Percentiles rank a stretch among this genome's conserved stretches.
phyloP scores from a whole-genome alignment of 2,797 vertebrate genomes.

The Nasua narica region DNA sequence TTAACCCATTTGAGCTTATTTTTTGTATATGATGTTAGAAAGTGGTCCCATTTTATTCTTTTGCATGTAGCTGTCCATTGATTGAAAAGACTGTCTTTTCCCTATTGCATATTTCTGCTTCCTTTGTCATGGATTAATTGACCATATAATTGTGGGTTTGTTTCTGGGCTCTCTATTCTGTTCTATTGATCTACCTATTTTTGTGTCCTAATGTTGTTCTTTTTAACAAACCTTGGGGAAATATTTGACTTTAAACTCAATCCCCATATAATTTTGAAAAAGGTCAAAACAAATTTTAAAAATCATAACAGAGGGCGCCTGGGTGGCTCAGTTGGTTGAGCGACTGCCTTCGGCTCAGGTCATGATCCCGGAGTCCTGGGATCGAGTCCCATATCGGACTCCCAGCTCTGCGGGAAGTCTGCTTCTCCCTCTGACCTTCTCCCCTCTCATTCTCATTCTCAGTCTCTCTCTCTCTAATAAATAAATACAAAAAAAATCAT shows the following conservation, averaged over 20 bases:
- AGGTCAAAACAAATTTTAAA: not conserved
- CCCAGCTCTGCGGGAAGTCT: too few species aligned
- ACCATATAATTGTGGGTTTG: not conserved
- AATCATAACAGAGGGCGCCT: not conserved
- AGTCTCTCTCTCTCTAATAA: too few species aligned
- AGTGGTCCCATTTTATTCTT: not conserved
- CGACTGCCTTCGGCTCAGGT: too few species aligned
- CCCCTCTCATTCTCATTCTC: too few species aligned
- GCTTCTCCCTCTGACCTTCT: too few species aligned
- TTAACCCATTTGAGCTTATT: not conserved
- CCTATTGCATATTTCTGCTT: not conserved
- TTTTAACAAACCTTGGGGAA: not conserved
- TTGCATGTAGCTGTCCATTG: not conserved
- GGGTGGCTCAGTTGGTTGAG: too few species aligned
- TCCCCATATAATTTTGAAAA: not conserved
- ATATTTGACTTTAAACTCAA: not conserved
- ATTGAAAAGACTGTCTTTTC: not conserved
- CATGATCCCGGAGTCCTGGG: too few species aligned
- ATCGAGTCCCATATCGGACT: too few species aligned
- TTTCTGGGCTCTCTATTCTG: not conserved
- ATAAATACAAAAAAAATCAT: too few species aligned
- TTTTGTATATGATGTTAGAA: not conserved
- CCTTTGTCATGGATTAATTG: not conserved
- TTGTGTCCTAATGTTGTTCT: not conserved
- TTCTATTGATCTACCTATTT: not conserved